Evolutionary conservation across 2,888 invertebrate genomes (phyloP), one percentile per base, ranked within the genome.

Genomic region (Petrolisthes manimaculis): DNA sequence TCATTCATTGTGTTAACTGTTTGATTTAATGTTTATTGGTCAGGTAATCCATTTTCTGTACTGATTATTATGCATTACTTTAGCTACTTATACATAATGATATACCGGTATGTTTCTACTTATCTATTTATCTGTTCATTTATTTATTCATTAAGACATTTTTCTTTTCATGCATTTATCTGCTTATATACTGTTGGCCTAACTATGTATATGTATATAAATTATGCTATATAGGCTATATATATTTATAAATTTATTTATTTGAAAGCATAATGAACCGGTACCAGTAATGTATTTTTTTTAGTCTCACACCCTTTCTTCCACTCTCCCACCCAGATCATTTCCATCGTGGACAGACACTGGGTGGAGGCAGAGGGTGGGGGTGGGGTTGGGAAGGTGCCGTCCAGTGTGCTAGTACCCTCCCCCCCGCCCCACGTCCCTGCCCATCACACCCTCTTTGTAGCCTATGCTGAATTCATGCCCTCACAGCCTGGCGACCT

Each of bases 321-420:
- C 9, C 8, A 37, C 78, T n/a, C 9, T 67, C n/a, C 54, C 54
- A 78, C 9, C 21, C 87, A 91, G 91, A 61, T 91, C 54, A 81
- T 86, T 18, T 71, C 78, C 14, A 86, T 89, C 79, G 88, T 89
- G 84, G 91, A 91, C 83, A 83, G 88, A 74, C 86, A 89, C 74
- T 91, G 91, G 91, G 67, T 89, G 79, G 88, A 88, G 56, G 91
- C 81, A 9, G 81, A 87, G 77, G 88, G 91, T 14, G 91, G 91
- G 21, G 91, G 91, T 5, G 67, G 74, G 24, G 71, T 83, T 37
- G 91, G 91, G 24, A 83, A 82, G 9, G 88, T 91, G n/a, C 91
- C 91, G 3, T 83, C 88, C 81, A 91, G 91, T 83, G 74, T 83
- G 9, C 51, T 91, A 53, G 91, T 91, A 4, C 69, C 79, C 53